Percentiles rank a stretch among this genome's conserved stretches.
Evolutionary conservation across 2,888 invertebrate genomes (phyloP).

Genomic region (Chromoteleia sp.): DNA sequence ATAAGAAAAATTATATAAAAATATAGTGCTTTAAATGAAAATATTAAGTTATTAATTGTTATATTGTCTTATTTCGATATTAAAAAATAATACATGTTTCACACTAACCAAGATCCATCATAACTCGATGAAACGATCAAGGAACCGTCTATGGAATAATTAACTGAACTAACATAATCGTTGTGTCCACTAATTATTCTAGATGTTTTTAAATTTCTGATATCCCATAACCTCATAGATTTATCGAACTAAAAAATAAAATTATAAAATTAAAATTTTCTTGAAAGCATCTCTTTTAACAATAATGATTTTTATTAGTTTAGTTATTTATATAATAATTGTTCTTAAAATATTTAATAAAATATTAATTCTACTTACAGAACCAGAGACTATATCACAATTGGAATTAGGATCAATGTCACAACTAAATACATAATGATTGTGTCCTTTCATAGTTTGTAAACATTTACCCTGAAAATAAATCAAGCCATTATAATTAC

Average conservation of each 20-base stretch:
- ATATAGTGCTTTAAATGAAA: no score
- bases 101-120: conserved; percentile 95
- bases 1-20: no score
- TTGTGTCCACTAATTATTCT: conserved; percentile 15
- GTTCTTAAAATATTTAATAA: neutral
- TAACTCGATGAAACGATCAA: conserved; percentile 96
- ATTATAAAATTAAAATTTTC: neutral
- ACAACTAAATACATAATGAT: conserved; percentile 99
- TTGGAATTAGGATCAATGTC: conserved; percentile 99
- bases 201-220: conserved; percentile 6
- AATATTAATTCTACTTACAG: conserved; percentile 86
- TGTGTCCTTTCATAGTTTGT: conserved; percentile 99
- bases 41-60: no score
- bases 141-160: conserved; percentile 25
- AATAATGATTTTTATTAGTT: no score
- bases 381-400: conserved; percentile 97
- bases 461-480: conserved; percentile 93
- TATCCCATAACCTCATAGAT: conserved; percentile 23
- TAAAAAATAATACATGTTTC: neutral
- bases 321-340: neutral
- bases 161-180: conserved; percentile 39
- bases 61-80: neutral
- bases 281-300: no score
- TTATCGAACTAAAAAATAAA: conserved; percentile 31
- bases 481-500: no score